phyloP scores from a whole-genome alignment of 2,888 invertebrate genomes.

The Lamellibrachia satsuma region DNA sequence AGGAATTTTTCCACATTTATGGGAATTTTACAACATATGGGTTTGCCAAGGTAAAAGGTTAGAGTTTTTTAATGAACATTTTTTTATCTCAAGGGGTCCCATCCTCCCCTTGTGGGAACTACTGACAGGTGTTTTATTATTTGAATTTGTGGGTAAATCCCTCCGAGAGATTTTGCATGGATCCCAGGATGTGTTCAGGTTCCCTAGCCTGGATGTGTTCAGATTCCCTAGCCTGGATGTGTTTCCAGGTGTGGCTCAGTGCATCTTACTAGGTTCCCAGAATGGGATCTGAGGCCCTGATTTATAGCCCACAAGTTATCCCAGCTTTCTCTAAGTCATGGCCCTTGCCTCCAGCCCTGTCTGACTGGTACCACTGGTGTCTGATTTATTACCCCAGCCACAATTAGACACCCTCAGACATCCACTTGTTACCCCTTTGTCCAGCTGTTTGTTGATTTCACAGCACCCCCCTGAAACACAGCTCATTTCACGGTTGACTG shows the following conservation, averaged over 20 bases:
- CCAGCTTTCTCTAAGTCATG: neutral
- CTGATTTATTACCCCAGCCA: conserved; percentile 10
- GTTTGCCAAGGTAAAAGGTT: neutral
- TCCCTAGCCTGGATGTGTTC: neutral
- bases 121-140: neutral
- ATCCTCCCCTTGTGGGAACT: neutral
- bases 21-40: neutral
- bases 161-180: no score
- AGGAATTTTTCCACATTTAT: neutral
- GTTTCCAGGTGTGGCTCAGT: neutral
- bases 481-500: neutral
- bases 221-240: neutral
- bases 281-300: neutral
- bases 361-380: neutral
- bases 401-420: conserved; percentile 4
- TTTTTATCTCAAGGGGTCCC: neutral
- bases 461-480: conserved; percentile 12
- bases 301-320: neutral
- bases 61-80: neutral
- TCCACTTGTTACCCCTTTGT: conserved; percentile 3
- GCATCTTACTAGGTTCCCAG: neutral
- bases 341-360: neutral
- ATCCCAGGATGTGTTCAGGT: neutral
- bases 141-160: neutral
- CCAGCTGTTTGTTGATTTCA: conserved; percentile 17